Base-by-base conservation (phyloP, 2,888 invertebrate species). In the Drosophila mimica region DNA sequence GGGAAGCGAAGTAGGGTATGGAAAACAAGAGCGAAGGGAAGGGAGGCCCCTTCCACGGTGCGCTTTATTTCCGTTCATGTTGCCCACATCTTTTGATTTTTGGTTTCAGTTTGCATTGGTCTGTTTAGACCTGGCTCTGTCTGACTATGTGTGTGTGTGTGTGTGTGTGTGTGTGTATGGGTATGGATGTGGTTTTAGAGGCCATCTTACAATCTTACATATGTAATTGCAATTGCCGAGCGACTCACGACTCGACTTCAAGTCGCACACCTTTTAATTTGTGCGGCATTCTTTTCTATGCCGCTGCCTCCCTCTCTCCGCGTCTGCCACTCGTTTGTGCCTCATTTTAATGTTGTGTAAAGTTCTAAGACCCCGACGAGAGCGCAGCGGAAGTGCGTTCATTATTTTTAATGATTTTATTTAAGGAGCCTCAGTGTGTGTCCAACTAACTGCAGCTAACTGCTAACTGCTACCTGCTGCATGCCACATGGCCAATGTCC, bases 391-490 rank as follows among this genome's bases (percentile, higher is more conserved):
- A 87, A 87, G 85, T 87, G 87, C 83, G 84, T 87, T 89, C 81
- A 87, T 87, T 87, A 87, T 87, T 89, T 87, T 87, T 87, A 87
- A 87, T 89, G 87, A 87, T 87, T 89, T 84, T 82, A 87, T 87
- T 87, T 87, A 81, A 70, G 71, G 81, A 74, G 63, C 61, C 52
- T 25, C 51, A 17, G 20, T 53, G 58, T n/a, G 49, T 38, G 51
- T 46, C 54, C 48, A 56, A 57, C 70, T 48, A 56, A 53, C 78
- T 63, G 51, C 49, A 34, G 30, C 65, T 74, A 66, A 36, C 72
- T 59, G 49, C 49, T 49, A 28, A 38, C 53, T 49, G 46, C 46
- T 60, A 38, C 20, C 40, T 57, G 33, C 11, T 9, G 17, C 28
- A 38, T 51, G 17, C 51, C 51, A 31, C 30, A 51, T 31, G 43